Evolutionary conservation across 2,797 vertebrate species (phyloP).

Genomic region (Acanthopagrus latus): DNA sequence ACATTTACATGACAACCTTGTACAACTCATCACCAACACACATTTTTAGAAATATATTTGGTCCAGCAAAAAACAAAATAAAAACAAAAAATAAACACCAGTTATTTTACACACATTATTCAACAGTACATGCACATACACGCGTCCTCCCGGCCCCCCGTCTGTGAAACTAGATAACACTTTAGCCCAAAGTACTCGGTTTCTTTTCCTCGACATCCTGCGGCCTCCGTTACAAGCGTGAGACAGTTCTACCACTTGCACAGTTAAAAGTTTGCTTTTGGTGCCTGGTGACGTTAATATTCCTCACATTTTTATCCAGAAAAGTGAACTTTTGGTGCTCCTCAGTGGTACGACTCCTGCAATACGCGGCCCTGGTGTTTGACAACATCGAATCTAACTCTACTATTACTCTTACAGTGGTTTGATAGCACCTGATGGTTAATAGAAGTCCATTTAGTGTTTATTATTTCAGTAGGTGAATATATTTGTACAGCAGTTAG

Average conservation of each 20-base stretch:
- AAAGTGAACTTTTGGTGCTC: conserved; percentile 8
- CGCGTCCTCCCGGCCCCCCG: conserved; percentile 27
- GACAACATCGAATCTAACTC: conserved; percentile 42
- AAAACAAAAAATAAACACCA: conserved; percentile 29
- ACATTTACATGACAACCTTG: conserved; percentile 60
- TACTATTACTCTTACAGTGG: conserved; percentile 58
- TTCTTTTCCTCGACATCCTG: conserved; percentile 18
- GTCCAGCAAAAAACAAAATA: conserved; percentile 47
- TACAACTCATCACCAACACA: conserved; percentile 62
- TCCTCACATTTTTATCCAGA: conserved; percentile 20
- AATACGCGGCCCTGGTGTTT: conserved; percentile 21
- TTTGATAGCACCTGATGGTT: conserved; percentile 72
- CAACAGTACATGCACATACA: conserved; percentile 67
- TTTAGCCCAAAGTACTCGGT: conserved; percentile 8
- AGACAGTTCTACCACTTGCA: conserved; percentile 20
- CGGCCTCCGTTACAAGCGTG: conserved; percentile 23
- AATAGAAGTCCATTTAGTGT: conserved; percentile 49
- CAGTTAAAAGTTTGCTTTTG: conserved; percentile 15
- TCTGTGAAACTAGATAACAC: conserved; percentile 43
- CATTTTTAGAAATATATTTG: conserved; percentile 68
- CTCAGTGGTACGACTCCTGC: conserved; percentile 24
- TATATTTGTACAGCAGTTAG: conserved; percentile 59
- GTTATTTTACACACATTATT: conserved; percentile 60
- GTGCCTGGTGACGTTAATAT: conserved; percentile 25
- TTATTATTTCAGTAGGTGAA: conserved; percentile 54